Percentiles rank a stretch among this genome's conserved stretches.
Conservation (phyloP, 2,113 vertebrate species). For the Aramus guarauna region DNA sequence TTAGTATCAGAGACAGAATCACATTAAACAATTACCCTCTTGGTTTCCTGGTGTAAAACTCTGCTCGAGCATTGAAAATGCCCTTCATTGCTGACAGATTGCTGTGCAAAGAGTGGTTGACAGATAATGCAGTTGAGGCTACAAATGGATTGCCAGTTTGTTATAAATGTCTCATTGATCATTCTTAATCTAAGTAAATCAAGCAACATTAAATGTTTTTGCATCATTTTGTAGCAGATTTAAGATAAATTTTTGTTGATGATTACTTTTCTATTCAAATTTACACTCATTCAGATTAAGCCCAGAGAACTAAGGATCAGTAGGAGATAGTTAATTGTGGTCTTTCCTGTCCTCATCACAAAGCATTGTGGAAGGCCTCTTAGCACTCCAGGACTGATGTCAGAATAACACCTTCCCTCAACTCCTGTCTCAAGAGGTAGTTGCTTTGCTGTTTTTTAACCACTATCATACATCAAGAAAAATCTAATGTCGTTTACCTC, state of each 20-base stretch:
- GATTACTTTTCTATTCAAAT: neutral
- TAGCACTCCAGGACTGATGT: no score
- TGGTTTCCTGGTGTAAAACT: neutral
- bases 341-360: neutral
- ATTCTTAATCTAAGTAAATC: neutral
- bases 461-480: neutral
- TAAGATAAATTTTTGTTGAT: neutral
- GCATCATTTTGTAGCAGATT: neutral
- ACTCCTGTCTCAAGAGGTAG: neutral
- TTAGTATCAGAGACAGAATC: neutral
- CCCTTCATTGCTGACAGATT: neutral
- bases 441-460: neutral
- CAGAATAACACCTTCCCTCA: neutral
- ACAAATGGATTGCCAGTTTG: accelerated
- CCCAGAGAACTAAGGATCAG: neutral
- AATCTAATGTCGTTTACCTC: neutral
- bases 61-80: neutral
- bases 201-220: neutral
- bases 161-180: neutral
- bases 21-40: neutral
- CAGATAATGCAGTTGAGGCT: neutral
- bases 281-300: neutral
- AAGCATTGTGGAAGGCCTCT: neutral
- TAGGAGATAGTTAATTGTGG: accelerated
- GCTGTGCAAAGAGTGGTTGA: neutral